Evolutionary conservation across 2,797 vertebrate species (phyloP).

Genomic region (Betta splendens): DNA sequence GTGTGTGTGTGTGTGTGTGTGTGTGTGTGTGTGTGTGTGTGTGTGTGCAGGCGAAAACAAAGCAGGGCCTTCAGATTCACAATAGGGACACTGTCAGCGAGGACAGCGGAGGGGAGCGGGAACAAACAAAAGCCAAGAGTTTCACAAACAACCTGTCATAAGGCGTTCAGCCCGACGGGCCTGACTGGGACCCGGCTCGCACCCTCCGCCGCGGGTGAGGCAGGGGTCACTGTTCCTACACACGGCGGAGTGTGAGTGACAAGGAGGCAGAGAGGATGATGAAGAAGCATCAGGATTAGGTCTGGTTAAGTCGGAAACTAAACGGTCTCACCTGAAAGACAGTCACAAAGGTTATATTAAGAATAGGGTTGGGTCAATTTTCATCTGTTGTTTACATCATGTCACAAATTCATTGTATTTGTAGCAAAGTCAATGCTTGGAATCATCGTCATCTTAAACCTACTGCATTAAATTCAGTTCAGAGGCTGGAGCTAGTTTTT

Average conservation of each 20-base stretch:
- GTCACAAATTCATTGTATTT: too few species aligned
- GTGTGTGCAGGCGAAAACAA: constrained; percentile 62
- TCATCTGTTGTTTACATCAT: too few species aligned
- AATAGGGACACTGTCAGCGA: constrained; percentile 70
- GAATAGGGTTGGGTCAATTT: too few species aligned
- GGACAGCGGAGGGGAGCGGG: constrained; percentile 63
- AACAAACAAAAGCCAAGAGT: constrained; percentile 76
- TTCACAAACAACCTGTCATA: constrained; percentile 81
- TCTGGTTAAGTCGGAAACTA: too few species aligned
- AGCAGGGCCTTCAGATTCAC: constrained; percentile 63
- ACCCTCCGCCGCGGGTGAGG: constrained; percentile 54
- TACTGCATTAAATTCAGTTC: too few species aligned
- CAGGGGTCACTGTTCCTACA: constrained; percentile 56
- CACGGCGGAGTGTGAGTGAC: constrained; percentile 28
- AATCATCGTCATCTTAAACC: too few species aligned
- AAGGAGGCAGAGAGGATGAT: constrained; percentile 1
- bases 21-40: constrained; percentile 54
- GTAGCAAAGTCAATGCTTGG: too few species aligned
- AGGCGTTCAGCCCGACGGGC: constrained; percentile 78
- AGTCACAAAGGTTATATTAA: too few species aligned
- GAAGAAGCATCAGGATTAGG: constrained; percentile 10
- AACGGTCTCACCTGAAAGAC: too few species aligned
- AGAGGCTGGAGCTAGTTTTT: too few species aligned
- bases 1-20: constrained; percentile 53
- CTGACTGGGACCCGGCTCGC: constrained; percentile 63